phyloP scores from a whole-genome alignment of 1,140 invertebrate genomes.

The Polypedilum vanderplanki region DNA sequence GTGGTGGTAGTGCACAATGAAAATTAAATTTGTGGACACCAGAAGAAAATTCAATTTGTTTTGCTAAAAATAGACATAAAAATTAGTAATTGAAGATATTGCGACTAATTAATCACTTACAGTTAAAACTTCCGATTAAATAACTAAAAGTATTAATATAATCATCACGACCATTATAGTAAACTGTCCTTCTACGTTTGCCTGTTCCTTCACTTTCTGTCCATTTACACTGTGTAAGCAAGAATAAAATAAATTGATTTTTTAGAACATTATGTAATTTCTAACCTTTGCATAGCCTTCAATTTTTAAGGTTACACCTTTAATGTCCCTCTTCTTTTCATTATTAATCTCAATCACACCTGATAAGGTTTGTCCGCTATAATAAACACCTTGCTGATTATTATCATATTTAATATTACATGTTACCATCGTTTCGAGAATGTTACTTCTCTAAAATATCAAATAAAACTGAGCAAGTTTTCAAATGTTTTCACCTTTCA shows the following conservation, averaged over 20 bases:
- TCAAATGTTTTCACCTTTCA: too few relatives aligned
- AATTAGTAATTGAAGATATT: background rate
- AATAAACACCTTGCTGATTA: conserved; percentile 47
- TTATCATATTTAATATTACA: conserved; percentile 47
- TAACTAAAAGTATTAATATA: conserved; percentile 62
- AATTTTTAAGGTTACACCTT: conserved; percentile 34
- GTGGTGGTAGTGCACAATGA: conserved; percentile 48
- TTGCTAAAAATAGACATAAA: conserved; percentile 41
- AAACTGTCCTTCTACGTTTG: conserved; percentile 50
- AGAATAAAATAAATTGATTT: conserved; percentile 45
- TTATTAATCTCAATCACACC: conserved; percentile 46
- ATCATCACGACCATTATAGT: conserved; percentile 54
- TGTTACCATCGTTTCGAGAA: conserved; percentile 36
- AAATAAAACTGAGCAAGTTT: background rate
- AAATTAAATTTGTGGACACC: conserved; percentile 56
- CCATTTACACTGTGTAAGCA: conserved; percentile 49
- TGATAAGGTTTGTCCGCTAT: conserved; percentile 48
- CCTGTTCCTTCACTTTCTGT: conserved; percentile 43
- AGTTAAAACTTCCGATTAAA: conserved; percentile 51
- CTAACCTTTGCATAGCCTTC: conserved; percentile 47
- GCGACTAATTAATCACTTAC: conserved; percentile 39
- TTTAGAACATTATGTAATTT: background rate
- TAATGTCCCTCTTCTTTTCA: conserved; percentile 47
- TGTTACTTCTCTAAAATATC: background rate
- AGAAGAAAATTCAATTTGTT: conserved; percentile 48